Percentiles rank a stretch among this genome's conserved stretches.
These are phyloP conservation scores for Triplophysa yarkandensis DNA, from an alignment of 2,797 vertebrate species.

Conservation along the genomic window DNA sequence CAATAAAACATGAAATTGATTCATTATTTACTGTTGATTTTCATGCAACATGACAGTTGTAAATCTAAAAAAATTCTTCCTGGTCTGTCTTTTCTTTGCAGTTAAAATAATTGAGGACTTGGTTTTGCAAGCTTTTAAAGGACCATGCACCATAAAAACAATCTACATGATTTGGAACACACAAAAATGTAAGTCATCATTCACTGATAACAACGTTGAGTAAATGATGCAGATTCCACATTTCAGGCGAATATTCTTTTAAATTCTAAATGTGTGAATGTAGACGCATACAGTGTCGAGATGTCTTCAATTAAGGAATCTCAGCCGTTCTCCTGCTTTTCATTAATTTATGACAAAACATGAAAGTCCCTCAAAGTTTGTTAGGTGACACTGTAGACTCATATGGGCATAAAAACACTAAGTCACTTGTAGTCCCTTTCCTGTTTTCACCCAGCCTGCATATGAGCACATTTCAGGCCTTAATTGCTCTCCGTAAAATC, in stretches of 20 bases:
- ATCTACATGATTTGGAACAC: neutral
- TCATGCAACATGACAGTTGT: neutral
- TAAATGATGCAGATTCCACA: neutral
- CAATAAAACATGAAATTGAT: too few relatives aligned
- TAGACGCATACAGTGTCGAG: neutral
- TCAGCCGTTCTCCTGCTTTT: neutral
- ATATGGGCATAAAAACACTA: slow-evolving; percentile 20
- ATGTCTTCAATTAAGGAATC: neutral
- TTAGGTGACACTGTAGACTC: slow-evolving; percentile 24
- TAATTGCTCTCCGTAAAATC: slow-evolving; percentile 62
- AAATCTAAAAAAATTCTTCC: neutral
- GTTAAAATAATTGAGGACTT: neutral
- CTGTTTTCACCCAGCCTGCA: slow-evolving; percentile 19
- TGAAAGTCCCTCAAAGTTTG: slow-evolving; percentile 9
- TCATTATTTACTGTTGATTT: neutral
- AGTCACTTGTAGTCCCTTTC: slow-evolving; percentile 39
- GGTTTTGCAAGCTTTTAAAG: neutral
- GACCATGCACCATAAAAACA: neutral
- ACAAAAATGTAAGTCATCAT: neutral
- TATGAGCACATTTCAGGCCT: slow-evolving; percentile 52
- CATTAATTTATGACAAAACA: neutral
- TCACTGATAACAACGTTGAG: neutral
- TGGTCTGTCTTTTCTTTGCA: neutral
- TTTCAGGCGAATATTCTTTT: neutral
- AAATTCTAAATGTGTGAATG: neutral